Evolutionary conservation across 2,888 invertebrate species (phyloP).

Genomic region (Tipula confusa): DNA sequence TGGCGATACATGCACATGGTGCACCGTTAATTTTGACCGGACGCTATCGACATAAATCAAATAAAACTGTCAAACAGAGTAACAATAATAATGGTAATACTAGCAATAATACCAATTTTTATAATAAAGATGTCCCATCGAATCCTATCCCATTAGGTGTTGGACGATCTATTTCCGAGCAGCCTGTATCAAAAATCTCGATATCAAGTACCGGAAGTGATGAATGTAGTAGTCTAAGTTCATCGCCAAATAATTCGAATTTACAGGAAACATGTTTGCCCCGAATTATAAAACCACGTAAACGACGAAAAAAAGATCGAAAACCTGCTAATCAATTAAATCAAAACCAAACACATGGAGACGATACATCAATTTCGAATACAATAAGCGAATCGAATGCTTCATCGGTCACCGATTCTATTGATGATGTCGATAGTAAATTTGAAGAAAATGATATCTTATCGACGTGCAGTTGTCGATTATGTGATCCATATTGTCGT

Average conservation of each 20-base stretch:
- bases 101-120: conserved; percentile 27
- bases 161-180: neutral
- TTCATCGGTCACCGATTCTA: conserved; percentile 4
- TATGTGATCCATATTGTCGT: conserved; percentile 47
- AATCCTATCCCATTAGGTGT: neutral
- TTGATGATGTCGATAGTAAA: neutral
- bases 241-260: conserved; percentile 45
- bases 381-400: neutral
- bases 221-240: conserved; percentile 60
- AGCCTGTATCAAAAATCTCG: neutral
- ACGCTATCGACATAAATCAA: conserved; percentile 48
- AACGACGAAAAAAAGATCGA: conserved; percentile 83
- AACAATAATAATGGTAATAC: neutral
- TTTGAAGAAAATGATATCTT: conserved; percentile 1
- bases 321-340: conserved; percentile 54
- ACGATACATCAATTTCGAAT: neutral
- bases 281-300: conserved; percentile 82
- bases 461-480: conserved; percentile 39
- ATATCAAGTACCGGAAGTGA: conserved; percentile 59
- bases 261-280: conserved; percentile 68
- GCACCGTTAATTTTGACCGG: conserved; percentile 75
- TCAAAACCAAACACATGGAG: neutral
- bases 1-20: conserved; percentile 80
- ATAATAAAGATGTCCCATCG: conserved; percentile 21
- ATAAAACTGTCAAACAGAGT: conserved; percentile 43